Base-by-base conservation (phyloP, 2,113 vertebrate genomes). In the Psittacula cyanocephala region DNA sequence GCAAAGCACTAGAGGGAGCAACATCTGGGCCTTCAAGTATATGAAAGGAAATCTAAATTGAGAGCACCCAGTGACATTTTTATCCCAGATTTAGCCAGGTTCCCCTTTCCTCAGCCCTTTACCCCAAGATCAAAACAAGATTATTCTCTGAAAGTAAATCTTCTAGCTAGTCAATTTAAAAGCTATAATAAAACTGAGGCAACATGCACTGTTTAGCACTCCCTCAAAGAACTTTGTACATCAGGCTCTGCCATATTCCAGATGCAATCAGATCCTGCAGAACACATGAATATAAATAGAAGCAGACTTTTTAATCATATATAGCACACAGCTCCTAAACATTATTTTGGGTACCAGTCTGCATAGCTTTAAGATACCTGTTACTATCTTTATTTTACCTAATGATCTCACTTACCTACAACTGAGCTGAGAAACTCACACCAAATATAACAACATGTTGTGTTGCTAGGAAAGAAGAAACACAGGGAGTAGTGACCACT, bases 41-140 rank as follows among this genome's bases (percentile, higher is more conserved):
- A 60, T 12, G 2, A 52, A 59, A 35, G 5, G 15, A 60, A 75
- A 19, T 50, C 24, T 70, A 33, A 67, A 89, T 0, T 46, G 33
- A 71, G 11, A 55, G 22, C 22, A 46, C 44, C 53, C 9, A 50
- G 65, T 39, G 75, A 5, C 3, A 31, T 6, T 64, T 46, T 68
- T 81, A 74, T 25, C 65, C 19, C 46, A 60, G 25, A 50, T 80
- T 75, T 64, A 60, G 24, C 20, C 37, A 85, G 10, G 18, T 24
- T 49, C 17, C 10, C 9, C 3, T 1, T 10, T 27, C 28, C 28
- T 8, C 10, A 24, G 6, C 2, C 4, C 7, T 8, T 8, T 1
- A 0, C 1, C 6, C 15, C 24, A 70, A 60, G 13, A 76, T 14
- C 57, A 76, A 80, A 84, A 43, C n/a, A 75, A 41, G 43, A 65